These are phyloP conservation scores for Patella depressa DNA, from an alignment of 2,888 invertebrate genomes.

Conservation along the genomic window DNA sequence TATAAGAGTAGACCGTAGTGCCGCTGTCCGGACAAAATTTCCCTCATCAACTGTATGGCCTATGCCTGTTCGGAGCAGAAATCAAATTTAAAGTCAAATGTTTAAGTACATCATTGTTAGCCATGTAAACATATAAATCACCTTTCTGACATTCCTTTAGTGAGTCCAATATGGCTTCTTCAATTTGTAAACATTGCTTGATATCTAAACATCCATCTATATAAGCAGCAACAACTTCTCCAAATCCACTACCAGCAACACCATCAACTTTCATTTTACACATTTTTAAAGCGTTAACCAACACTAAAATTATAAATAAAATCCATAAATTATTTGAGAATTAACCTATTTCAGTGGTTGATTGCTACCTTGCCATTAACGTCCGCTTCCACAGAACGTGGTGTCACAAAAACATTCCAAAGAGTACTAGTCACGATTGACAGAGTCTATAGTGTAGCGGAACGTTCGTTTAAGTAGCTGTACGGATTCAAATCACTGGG, in stretches of 20 bases:
- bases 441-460: too few species aligned
- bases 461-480: too few species aligned
- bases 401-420: too few species aligned
- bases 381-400: too few species aligned
- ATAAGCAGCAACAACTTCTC: constrained; percentile 48
- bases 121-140: not conserved
- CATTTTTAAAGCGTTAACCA: constrained; percentile 36
- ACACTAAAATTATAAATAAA: constrained; percentile 17
- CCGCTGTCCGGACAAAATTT: too few species aligned
- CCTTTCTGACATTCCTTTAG: not conserved
- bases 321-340: not conserved
- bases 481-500: too few species aligned
- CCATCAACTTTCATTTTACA: constrained; percentile 29
- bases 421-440: too few species aligned
- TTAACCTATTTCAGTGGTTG: not conserved
- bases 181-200: constrained; percentile 42
- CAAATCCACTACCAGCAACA: constrained; percentile 44
- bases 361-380: not conserved
- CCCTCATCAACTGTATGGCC: too few species aligned
- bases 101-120: too few species aligned
- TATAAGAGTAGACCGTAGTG: too few species aligned
- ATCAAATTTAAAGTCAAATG: too few species aligned
- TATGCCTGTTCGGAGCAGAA: too few species aligned
- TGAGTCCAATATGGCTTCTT: constrained; percentile 32
- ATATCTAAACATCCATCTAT: constrained; percentile 43